Evolutionary conservation across 2,113 vertebrate species (phyloP).

Genomic region (Rhea pennata): DNA sequence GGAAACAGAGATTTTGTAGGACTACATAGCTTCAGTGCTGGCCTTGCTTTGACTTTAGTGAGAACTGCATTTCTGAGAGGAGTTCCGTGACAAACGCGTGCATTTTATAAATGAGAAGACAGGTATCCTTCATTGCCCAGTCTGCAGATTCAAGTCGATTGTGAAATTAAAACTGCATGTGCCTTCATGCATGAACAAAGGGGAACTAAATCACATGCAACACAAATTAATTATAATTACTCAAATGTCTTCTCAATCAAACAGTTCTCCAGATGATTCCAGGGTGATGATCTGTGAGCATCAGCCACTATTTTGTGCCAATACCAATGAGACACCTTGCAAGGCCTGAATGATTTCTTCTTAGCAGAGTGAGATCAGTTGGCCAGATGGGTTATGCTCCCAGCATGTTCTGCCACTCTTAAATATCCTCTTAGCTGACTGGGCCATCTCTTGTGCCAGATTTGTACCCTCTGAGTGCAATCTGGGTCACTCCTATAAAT

Average conservation of each 20-base stretch:
- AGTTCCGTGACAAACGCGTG: not conserved
- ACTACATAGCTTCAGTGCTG: rapidly evolving
- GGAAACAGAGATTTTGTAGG: not conserved
- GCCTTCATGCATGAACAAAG: not conserved
- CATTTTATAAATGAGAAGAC: not conserved
- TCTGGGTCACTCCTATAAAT: slow-evolving; percentile 57
- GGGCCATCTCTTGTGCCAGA: slow-evolving; percentile 41
- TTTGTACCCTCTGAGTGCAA: slow-evolving; percentile 11
- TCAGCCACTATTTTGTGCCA: not conserved
- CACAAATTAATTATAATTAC: not conserved
- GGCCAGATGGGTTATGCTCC: slow-evolving; percentile 5
- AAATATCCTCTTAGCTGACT: slow-evolving; percentile 55
- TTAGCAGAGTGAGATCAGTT: not conserved
- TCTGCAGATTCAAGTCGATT: not conserved
- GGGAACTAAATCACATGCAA: not conserved
- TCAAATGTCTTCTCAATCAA: not conserved
- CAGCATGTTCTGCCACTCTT: not conserved
- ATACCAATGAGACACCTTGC: not conserved
- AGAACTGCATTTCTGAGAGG: not conserved
- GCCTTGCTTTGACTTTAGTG: not conserved
- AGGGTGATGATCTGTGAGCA: not conserved
- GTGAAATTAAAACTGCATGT: not conserved
- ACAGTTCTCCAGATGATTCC: not conserved
- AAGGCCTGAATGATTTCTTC: not conserved
- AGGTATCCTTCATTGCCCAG: not conserved